A percentile compares a stretch with the other conserved stretches of the same genome.
phyloP scores from a whole-genome alignment of 1,140 invertebrate species.

The Drosophila bifasciata region DNA sequence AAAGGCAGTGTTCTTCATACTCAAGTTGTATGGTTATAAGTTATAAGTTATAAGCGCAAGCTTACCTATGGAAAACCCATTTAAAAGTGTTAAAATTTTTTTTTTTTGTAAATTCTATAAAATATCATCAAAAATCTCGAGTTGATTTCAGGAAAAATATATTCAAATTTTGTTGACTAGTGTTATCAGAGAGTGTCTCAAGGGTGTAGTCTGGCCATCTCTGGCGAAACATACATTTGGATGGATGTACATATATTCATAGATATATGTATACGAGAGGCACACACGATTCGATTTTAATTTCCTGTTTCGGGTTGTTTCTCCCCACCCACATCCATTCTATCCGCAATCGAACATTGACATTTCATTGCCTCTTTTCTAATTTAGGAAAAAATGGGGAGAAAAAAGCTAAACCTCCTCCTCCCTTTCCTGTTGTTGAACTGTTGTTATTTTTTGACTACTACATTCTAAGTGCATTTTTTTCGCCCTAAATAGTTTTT shows the following conservation, averaged over 20 bases:
- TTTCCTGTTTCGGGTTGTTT: conserved; percentile 69
- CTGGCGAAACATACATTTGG: too few species aligned
- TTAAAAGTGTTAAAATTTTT: too few species aligned
- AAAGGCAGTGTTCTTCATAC: too few species aligned
- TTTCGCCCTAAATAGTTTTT: conserved; percentile 66
- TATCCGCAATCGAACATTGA: conserved; percentile 9
- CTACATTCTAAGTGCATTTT: conserved; percentile 60
- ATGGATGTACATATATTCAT: conserved; percentile 19
- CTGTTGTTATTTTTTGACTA: conserved; percentile 46
- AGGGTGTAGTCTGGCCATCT: too few species aligned
- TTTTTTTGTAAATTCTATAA: too few species aligned
- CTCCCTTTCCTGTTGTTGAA: conserved; percentile 1
- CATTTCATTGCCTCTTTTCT: conserved; percentile 45
- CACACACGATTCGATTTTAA: conserved; percentile 71
- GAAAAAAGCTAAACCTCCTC: conserved; percentile 22
- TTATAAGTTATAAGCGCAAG: too few species aligned
- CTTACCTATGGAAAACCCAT: too few species aligned
- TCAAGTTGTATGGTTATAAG: too few species aligned
- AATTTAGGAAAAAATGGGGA: conserved; percentile 61
- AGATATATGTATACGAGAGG: conserved; percentile 12
- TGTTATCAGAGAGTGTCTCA: neutral
- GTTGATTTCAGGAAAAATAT: too few species aligned
- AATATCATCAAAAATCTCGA: too few species aligned
- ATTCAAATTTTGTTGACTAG: too few species aligned
- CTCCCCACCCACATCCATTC: conserved; percentile 7